Evolutionary conservation across 2,888 invertebrate genomes (phyloP), one percentile per base, ranked within the genome.

Genomic region (Pinctada fucata): DNA sequence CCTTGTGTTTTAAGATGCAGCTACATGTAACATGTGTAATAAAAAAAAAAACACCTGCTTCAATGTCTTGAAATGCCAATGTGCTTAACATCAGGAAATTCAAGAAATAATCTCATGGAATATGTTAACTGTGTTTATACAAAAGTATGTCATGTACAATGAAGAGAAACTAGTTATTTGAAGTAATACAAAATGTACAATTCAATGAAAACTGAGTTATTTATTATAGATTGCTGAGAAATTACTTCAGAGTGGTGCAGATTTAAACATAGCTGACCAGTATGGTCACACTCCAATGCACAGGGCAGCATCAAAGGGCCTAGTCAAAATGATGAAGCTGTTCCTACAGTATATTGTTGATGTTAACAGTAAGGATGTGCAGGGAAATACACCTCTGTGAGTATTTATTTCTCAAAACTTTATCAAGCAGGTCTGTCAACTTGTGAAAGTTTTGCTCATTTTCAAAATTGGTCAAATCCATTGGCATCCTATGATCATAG

Each of bases 301-400:
- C 90, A 94, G 97, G 85, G 96, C 96, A 31, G 96, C 96, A 3
- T 96, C 96, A 5, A 95, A 95, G 90, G 96, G 96, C 48, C 95
- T 95, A 88, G 93, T 93, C 64, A 94, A 94, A 67, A 94, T 96
- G 83, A 94, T 96, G 0, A 95, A 95, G 87, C 90, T 96, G 5
- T 93, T 97, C 4, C 88, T 97, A 52, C 93, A 94, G 69, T 92
- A 93, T 83, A 93, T 94, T 78, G 93, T 94, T 51, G 90, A 93
- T 75, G 83, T 93, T 82, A 93, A 96, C 92, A 88, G 93, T 48
- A 93, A 93, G 87, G 97, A 97, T 92, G 93, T 93, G 63, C 95
- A 95, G 87, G 96, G 96, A 50, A 96, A 95, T 90, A 95, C 96
- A 45, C 94, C 97, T 66, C 92, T 97, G 94, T 95, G 93, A 94